Evolutionary conservation across 1,140 invertebrate species (phyloP), one percentile per base, ranked within the genome.

Genomic region (Ceratoteleas bidentatus): DNA sequence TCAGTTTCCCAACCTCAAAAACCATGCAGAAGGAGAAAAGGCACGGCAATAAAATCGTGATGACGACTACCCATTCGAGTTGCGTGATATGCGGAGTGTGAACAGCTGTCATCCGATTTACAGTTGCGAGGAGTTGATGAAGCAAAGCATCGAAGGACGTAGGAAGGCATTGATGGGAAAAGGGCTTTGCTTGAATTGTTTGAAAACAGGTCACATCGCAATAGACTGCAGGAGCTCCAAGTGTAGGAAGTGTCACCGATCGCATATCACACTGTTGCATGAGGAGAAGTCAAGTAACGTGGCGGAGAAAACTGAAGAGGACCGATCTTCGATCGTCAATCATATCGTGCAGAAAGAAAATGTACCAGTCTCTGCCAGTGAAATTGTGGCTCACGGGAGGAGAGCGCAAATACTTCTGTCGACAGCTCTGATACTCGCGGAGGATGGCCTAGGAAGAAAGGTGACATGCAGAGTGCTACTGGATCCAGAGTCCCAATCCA

Each of bases 401-500:
- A 11, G 8, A 33, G 9, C 53, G 24, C 53, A 56, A 8, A 15
- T 56, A 36, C 14, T 56, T 9, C 53, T 53, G 2, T 53, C 53
- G 5, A 56, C 53, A 14, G 33, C 53, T 0, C 33, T 56, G 32
- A 9, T 56, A 7, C 6, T 9, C 3, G 33, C 38, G 13, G 53
- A 56, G 15, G 53, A 56, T 9, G 24, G 9, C 10, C 33, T 13
- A 36, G 53, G 53, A 2, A 34, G 13, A 2, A 56, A 38, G n/a
- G n/a, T 56, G n/a, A 56, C 53, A 6, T 34, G 53, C 10, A 32
- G 53, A n/a, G 53, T 34, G 7, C 24, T 38, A 13, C 14, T 56
- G 14, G 53, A 56, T 56, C 33, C 53, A 13, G 57, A 40, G 0
- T 43, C 57, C 13, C 57, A 60, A 11, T 43, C 57, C 1, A 61